phyloP scores from a whole-genome alignment of 2,888 invertebrate genomes.

The Priocnemis perturbator region DNA sequence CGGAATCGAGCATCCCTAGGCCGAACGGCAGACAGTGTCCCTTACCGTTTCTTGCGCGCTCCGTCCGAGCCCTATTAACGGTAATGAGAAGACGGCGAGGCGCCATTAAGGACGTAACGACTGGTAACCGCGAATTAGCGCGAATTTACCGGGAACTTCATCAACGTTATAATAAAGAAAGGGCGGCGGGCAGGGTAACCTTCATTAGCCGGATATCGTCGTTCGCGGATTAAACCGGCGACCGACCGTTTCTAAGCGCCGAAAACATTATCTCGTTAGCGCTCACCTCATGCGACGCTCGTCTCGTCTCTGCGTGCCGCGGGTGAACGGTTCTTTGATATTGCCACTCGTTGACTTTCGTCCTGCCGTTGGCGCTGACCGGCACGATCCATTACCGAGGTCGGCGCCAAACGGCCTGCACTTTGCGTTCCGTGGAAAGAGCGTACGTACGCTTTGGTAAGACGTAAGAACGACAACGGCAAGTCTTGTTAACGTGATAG shows the following conservation, averaged over 20 bases:
- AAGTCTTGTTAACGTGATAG: too few species aligned
- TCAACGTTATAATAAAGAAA: conserved; percentile 9
- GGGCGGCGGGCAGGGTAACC: neutral
- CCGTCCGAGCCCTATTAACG: conserved; percentile 38
- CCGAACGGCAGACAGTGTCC: too few species aligned
- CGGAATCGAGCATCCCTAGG: too few species aligned
- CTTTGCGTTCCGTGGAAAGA: too few species aligned
- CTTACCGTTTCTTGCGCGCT: conserved; percentile 27
- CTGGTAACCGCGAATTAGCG: conserved; percentile 26
- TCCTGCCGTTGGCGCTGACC: too few species aligned
- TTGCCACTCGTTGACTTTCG: too few species aligned
- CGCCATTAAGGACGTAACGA: conserved; percentile 38
- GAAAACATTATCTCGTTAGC: conserved; percentile 10
- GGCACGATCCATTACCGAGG: too few species aligned
- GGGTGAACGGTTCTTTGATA: neutral
- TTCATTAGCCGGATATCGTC: conserved; percentile 6
- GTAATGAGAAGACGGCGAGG: conserved; percentile 40
- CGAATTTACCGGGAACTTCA: conserved; percentile 2
- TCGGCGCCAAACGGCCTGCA: too few species aligned
- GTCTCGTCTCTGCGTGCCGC: too few species aligned
- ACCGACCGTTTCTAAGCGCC: neutral
- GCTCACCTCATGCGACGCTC: neutral
- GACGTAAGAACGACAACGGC: too few species aligned
- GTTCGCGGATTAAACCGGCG: neutral
- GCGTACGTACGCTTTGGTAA: too few species aligned